These are phyloP conservation scores for Laupala kohalensis DNA, from an alignment of 1,140 invertebrate species.

Conservation along the genomic window DNA sequence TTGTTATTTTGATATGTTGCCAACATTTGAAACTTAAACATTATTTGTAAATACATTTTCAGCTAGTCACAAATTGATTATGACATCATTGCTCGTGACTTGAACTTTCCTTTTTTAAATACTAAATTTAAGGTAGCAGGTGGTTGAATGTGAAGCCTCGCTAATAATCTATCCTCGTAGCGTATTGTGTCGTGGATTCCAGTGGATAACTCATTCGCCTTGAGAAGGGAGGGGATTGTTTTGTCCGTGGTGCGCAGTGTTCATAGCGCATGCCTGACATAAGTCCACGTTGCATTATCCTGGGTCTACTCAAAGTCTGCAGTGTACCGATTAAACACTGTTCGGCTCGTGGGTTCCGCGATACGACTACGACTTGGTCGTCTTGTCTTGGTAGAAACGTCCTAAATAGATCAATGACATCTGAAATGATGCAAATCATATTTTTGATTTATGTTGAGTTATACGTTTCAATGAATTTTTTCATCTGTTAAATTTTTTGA, in stretches of 20 bases:
- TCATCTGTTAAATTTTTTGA: no score
- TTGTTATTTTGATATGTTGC: background rate
- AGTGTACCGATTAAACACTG: no score
- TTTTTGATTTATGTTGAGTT: no score
- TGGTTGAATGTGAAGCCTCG: background rate
- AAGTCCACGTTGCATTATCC: background rate
- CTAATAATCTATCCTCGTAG: background rate
- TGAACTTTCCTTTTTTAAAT: background rate
- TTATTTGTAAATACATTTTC: background rate
- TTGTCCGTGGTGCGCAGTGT: no score
- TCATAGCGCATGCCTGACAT: background rate
- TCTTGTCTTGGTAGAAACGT: no score
- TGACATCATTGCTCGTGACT: background rate
- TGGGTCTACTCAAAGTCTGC: no score
- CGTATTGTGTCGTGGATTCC: background rate
- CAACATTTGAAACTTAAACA: background rate
- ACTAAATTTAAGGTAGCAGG: background rate
- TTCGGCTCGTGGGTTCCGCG: no score
- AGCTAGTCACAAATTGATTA: background rate
- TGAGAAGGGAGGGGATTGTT: background rate
- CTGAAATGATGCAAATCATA: no score
- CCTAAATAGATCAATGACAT: no score
- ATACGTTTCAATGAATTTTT: no score
- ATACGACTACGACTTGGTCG: no score
- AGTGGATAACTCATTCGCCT: background rate